These are phyloP conservation scores for Aselliscus stoliczkanus DNA, from an alignment of 2,797 vertebrate species.

Conservation along the genomic window DNA sequence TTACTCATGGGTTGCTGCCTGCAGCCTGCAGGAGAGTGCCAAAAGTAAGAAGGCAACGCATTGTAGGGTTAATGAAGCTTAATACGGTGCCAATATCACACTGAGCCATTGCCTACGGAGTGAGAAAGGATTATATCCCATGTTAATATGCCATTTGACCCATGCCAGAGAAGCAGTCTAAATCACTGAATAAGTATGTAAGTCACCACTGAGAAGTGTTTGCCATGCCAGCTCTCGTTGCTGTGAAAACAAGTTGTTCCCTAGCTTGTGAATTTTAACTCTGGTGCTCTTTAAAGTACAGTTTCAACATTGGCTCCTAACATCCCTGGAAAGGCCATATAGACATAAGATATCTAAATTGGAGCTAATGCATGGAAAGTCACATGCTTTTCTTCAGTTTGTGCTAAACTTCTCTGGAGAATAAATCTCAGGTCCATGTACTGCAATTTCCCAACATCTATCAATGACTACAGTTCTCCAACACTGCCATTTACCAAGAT, in stretches of 20 bases:
- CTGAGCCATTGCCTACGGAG: conserved; percentile 84
- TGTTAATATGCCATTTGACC: conserved; percentile 84
- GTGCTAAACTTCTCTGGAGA: conserved; percentile 31
- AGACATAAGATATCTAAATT: not conserved
- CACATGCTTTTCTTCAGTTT: not conserved
- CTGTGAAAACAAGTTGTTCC: conserved; percentile 77
- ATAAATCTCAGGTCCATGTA: not conserved
- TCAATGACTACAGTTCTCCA: not conserved
- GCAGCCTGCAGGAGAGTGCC: conserved; percentile 79
- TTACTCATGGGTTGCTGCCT: conserved; percentile 84
- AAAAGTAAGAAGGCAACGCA: conserved; percentile 80
- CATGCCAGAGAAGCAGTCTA: conserved; percentile 81
- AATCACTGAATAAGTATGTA: conserved; percentile 80
- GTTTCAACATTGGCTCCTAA: conserved; percentile 68
- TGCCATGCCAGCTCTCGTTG: conserved; percentile 69
- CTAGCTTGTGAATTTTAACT: conserved; percentile 71
- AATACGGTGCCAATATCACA: conserved; percentile 83
- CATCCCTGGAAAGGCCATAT: conserved; percentile 56
- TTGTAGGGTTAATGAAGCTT: conserved; percentile 86
- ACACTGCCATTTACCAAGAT: not conserved
- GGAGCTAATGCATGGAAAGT: conserved; percentile 1
- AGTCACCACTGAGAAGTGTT: conserved; percentile 82
- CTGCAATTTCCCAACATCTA: not conserved
- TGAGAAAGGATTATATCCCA: conserved; percentile 87
- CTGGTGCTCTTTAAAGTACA: conserved; percentile 71